Base-by-base conservation (phyloP, 2,888 invertebrate species). In the Parnassius mnemosyne region DNA sequence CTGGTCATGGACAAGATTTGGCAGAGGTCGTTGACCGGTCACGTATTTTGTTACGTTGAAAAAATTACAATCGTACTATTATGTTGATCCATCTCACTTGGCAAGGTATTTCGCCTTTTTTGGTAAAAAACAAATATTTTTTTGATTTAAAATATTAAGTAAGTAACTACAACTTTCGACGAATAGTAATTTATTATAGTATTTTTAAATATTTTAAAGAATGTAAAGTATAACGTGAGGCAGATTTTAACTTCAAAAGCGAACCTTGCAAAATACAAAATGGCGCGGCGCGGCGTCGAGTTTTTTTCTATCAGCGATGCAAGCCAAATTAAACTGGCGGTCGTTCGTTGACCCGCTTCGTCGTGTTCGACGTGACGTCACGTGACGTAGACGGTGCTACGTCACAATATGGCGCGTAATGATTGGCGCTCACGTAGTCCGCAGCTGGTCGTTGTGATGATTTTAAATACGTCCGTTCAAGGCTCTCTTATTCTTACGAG, bases 311-410 rank as follows among this genome's bases (percentile, higher is more conserved):
- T 73, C 66, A 64, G 66, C 72, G 75, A 75, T 77, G 81, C 81
- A 82, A 84, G 85, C 87, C 85, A 87, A 89, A 89, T 86, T 85
- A 84, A 82, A 82, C 78, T 81, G 80, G 81, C 86, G 89, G 88
- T 83, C 89, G 89, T 89, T 88, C 88, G 85, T 87, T 85, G 84
- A 89, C 83, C 76, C 72, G 68, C 65, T 80, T 74, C 77, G 80
- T 72, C 68, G 69, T 73, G 78, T n/a, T 43, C 34, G 69, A 68
- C 66, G 74, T 75, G 78, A 78, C 77, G 78, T 76, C 78, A 77
- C 71, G 75, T 84, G 84, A 84, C 84, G 84, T 83, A 75, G 75
- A 66, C 66, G 66, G 65, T 60, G 78, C 82, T 80, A 85, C 86
- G 87, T 83, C 77, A 79, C 77, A 72, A 75, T 57, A 75, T 76